Evolutionary conservation across 2,113 vertebrate species (phyloP), one percentile per base, ranked within the genome.

Genomic region (Dryoscopus gambensis): DNA sequence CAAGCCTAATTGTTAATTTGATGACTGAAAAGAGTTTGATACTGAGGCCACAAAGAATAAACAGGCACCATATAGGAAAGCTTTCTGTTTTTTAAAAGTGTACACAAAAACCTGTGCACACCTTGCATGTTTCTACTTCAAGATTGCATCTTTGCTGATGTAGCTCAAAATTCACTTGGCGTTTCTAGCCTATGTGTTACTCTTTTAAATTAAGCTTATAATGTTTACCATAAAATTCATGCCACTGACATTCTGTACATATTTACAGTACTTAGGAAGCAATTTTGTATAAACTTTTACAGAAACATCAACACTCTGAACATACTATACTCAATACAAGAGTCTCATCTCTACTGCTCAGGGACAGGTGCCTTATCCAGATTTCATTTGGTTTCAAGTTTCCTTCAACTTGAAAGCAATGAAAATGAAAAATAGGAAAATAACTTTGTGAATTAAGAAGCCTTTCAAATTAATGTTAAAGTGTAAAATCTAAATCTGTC

Each of bases 1-100:
- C 82, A 96, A 97, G 40, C 22, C 83, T 87, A 68, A 90, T 68
- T 94, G 89, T 97, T 95, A 92, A 93, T 95, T 84, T 83, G 87
- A 89, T 94, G 74, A 94, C 46, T 70, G 84, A 93, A 96, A 67
- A 90, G 73, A 93, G 40, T 91, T 91, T 95, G 64, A 96, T 81
- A 90, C 70, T 39, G 35, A 86, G 87, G 42, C 42, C 65, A 90
- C 39, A 81, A 49, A 77, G 40, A 86, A 90, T 33, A 50, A 94
- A 76, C 25, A 90, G 46, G n/a, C 15, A 50, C 16, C 31, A 56
- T 55, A 47, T 1, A 90, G 84, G n/a, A 50, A 87, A 92, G 24
- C 53, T 53, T 78, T 64, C 57, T 94, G 49, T 53, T 74, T 16
- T 82, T 63, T 65, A 37, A 52, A 69, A 83, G 25, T 12, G 27